These are phyloP conservation scores for Schizopygopsis malacanthus DNA, from an alignment of 2,797 vertebrate species.

Conservation along the genomic window DNA sequence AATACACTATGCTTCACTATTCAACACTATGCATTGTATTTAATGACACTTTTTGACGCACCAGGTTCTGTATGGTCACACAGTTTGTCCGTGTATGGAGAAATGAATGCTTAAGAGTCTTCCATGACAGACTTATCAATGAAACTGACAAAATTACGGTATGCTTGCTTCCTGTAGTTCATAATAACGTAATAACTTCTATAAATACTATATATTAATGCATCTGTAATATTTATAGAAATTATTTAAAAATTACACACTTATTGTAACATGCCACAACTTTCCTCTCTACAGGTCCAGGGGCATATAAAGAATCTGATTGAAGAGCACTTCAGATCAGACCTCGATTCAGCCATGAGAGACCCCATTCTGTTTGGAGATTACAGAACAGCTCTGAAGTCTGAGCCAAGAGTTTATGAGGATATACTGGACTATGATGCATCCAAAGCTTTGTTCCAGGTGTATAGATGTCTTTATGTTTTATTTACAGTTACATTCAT, in stretches of 20 bases:
- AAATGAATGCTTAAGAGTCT: constrained; percentile 94
- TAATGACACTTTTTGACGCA: not conserved
- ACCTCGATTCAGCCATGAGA: constrained; percentile 82
- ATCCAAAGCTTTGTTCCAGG: constrained; percentile 93
- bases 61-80: constrained; percentile 85
- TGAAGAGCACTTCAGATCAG: constrained; percentile 80
- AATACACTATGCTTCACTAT: not conserved
- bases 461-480: constrained; percentile 57
- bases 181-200: not conserved
- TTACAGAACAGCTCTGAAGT: constrained; percentile 88
- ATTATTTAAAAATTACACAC: not conserved
- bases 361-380: constrained; percentile 95
- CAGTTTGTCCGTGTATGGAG: constrained; percentile 97
- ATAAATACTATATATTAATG: not conserved
- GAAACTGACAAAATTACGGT: constrained; percentile 90
- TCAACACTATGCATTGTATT: not conserved
- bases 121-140: constrained; percentile 92
- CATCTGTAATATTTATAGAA: not conserved
- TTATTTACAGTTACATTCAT: not conserved
- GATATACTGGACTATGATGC: constrained; percentile 93
- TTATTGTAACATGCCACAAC: not conserved
- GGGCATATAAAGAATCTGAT: constrained; percentile 81
- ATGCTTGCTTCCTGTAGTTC: constrained; percentile 57
- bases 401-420: constrained; percentile 87
- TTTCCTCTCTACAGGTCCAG: constrained; percentile 83